Evolutionary conservation across 2,113 vertebrate genomes (phyloP).

Genomic region (Empidonax alnorum): DNA sequence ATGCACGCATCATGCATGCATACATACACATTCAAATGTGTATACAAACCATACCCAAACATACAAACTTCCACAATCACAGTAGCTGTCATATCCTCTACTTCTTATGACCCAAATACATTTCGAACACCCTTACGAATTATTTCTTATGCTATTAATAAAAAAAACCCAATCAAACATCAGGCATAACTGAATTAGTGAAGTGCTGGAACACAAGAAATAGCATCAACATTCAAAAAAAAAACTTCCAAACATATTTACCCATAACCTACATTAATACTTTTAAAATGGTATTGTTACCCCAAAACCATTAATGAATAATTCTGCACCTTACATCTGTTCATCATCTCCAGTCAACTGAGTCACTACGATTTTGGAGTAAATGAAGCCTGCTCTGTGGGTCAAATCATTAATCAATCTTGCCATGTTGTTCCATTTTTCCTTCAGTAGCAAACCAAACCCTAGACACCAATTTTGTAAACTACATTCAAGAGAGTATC

Average conservation of each 20-base stretch:
- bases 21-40: not conserved
- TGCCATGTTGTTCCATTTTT: not conserved
- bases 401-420: constrained; percentile 36
- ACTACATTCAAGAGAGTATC: not conserved
- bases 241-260: constrained; percentile 45
- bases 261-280: constrained; percentile 39
- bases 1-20: rapidly evolving
- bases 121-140: not conserved
- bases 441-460: not conserved
- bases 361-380: constrained; percentile 22
- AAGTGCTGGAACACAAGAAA: not conserved
- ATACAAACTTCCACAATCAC: not conserved
- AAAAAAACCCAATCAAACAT: not conserved
- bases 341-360: constrained; percentile 43
- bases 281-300: constrained; percentile 38
- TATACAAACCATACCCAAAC: not conserved
- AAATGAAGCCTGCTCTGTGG: constrained; percentile 17
- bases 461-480: not conserved
- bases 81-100: not conserved
- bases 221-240: constrained; percentile 23
- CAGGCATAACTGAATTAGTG: not conserved
- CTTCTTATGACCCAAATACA: not conserved
- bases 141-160: not conserved
- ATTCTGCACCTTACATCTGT: constrained; percentile 44
- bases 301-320: constrained; percentile 40